phyloP scores from a whole-genome alignment of 2,113 vertebrate species.

The Acrocephalus kingi region DNA sequence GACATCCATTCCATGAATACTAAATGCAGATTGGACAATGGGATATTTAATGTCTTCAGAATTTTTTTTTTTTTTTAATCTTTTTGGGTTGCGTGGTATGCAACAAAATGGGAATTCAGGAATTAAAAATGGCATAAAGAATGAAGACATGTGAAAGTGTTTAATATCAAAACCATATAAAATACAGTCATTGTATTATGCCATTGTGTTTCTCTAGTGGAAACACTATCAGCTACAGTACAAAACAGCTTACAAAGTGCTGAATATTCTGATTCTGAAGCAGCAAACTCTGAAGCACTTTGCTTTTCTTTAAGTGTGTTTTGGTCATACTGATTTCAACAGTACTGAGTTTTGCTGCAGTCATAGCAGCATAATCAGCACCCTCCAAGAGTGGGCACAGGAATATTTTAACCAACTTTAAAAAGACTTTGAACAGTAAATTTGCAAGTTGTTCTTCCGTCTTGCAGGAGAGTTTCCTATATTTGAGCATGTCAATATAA shows the following conservation, averaged over 20 bases:
- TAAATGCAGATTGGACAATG: background rate
- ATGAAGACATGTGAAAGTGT: background rate
- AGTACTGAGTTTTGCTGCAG: background rate
- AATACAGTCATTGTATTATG: background rate
- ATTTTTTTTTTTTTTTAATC: background rate
- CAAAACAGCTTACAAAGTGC: background rate
- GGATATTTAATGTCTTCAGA: background rate
- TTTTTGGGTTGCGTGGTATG: background rate
- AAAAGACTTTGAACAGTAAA: background rate
- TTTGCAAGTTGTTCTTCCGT: background rate
- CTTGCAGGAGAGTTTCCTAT: background rate
- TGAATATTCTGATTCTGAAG: background rate
- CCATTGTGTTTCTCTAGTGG: background rate
- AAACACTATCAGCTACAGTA: background rate
- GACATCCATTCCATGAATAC: background rate
- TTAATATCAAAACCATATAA: background rate
- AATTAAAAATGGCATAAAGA: background rate
- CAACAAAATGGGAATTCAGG: background rate
- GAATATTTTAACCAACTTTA: background rate
- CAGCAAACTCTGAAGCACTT: conserved; percentile 10
- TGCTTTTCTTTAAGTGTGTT: background rate
- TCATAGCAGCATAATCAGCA: background rate
- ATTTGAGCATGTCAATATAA: background rate
- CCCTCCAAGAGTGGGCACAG: background rate
- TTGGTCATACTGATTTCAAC: conserved; percentile 8